Evolutionary conservation across 2,797 vertebrate species (phyloP).

Genomic region (Clamator glandarius): DNA sequence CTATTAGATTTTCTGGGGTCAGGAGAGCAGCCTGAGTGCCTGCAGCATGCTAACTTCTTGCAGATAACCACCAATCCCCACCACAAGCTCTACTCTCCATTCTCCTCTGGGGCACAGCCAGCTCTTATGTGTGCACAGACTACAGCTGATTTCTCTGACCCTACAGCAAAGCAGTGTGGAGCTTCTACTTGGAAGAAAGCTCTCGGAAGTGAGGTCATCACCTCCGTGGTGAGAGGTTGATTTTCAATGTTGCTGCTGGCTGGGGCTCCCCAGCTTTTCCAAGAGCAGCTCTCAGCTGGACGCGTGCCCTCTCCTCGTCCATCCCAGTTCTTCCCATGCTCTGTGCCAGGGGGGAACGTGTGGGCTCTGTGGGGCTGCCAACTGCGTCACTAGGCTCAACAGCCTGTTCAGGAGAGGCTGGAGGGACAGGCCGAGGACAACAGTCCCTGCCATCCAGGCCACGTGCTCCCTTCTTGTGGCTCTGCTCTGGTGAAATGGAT

Average conservation of each 20-base stretch:
- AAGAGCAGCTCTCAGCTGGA: neutral
- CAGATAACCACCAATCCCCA: neutral
- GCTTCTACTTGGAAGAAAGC: neutral
- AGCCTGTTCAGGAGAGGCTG: neutral
- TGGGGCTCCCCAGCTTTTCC: neutral
- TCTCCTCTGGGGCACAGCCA: neutral
- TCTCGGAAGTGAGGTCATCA: neutral
- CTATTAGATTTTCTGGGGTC: accelerated
- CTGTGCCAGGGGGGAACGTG: neutral
- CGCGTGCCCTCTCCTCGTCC: neutral
- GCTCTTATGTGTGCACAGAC: neutral
- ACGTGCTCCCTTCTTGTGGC: neutral
- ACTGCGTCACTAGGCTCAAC: neutral
- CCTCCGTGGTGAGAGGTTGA: neutral
- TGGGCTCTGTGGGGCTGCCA: neutral
- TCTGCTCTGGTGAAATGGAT: neutral
- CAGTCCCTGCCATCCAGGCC: neutral
- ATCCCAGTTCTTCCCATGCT: neutral
- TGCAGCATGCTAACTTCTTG: neutral
- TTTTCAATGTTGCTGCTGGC: neutral
- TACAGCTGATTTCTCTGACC: neutral
- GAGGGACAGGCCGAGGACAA: neutral
- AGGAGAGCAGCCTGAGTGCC: neutral
- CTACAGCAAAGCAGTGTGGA: neutral
- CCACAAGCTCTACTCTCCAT: neutral